Base-by-base conservation (phyloP, 2,888 invertebrate genomes). In the Steromphala cineraria region DNA sequence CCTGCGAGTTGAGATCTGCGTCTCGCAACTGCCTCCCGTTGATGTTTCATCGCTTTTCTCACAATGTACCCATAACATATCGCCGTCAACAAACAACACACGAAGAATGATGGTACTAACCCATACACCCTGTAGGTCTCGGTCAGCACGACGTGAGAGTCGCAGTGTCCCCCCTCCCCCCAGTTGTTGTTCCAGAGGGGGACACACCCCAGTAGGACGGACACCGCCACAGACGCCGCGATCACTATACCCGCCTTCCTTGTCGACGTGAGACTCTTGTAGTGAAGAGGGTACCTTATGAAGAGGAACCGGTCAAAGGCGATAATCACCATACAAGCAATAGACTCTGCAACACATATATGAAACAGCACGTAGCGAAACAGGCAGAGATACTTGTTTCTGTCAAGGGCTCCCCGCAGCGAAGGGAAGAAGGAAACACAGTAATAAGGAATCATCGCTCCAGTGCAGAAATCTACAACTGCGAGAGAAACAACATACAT, bases 401-500 rank as follows among this genome's bases (percentile, higher is more conserved):
- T n/a, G 74, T 79, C 55, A 53, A 80, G 28, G 13, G 19, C 8
- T 0, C 15, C 40, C 19, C n/a, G 40, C 3, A 71, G 46, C 17
- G 24, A n/a, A 3, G 56, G 40, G 17, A 62, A 40, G 24, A 71
- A 71, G 52, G 67, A 79, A 1, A 77, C 10, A n/a, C 52, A 67
- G 10, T 62, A 24, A 46, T 56, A n/a, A 24, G 53, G 62, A 2
- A 78, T 62, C 7, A 75, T 36, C 7, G 79, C n/a, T 4, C 83
- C 83, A 19, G 81, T 79, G 17, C 71, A 13, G 17, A 80, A 24
- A 53, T 83, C 83, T 7, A 78, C 77, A 13, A 84, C 56, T 7
- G 85, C 85, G 53, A 85, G 36, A 13, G 83, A 81, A 0, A 79
- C 81, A n/a, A 85, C 82, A 79, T 82, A 85, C 77, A 84, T 80